Evolutionary conservation across 1,140 invertebrate species (phyloP), one percentile per base, ranked within the genome.

Genomic region (Myzus persicae): DNA sequence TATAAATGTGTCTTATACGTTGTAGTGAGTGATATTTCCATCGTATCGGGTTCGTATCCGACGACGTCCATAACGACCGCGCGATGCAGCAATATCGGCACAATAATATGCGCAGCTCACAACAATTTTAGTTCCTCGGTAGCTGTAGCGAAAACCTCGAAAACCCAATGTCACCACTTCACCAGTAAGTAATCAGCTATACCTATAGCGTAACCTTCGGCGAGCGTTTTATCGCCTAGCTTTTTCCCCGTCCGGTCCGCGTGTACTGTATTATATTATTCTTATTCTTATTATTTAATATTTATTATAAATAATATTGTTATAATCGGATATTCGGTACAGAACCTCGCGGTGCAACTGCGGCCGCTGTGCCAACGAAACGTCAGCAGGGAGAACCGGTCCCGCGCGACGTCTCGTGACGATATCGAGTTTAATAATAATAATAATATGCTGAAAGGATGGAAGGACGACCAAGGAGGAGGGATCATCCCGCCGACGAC

Each of bases 261-360:
- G 14, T 36, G 31, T 76, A 59, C 0, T n/a, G n/a, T n/a, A n/a
- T n/a, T n/a, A n/a, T n/a, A n/a, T n/a, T n/a, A n/a, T n/a, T n/a
- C n/a, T 7, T 24, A 59, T 31, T 59, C 31, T 59, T 46, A 31
- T 67, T 67, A 67, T 67, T 31, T 22, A 51, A 6, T 51, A n/a
- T 76, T 67, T 76, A 76, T 76, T 76, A 76, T 76, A 76, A 76
- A 76, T n/a, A n/a, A n/a, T n/a, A n/a, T 76, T 36, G 59, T 76
- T n/a, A 76, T n/a, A 76, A 76, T 76, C 59, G 59, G 59, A 76
- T 76, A 76, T n/a, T 76, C 59, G 20, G 14, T 76, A n/a, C 59
- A 76, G 31, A n/a, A 14, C 59, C 14, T n/a, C 31, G 59, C 59
- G 31, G 24, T 76, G 59, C 59, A 76, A n/a, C 59, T 76, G 59